These are phyloP conservation scores for Euphonia xanthogaster DNA, from an alignment of 2,797 vertebrate species.

Conservation along the genomic window DNA sequence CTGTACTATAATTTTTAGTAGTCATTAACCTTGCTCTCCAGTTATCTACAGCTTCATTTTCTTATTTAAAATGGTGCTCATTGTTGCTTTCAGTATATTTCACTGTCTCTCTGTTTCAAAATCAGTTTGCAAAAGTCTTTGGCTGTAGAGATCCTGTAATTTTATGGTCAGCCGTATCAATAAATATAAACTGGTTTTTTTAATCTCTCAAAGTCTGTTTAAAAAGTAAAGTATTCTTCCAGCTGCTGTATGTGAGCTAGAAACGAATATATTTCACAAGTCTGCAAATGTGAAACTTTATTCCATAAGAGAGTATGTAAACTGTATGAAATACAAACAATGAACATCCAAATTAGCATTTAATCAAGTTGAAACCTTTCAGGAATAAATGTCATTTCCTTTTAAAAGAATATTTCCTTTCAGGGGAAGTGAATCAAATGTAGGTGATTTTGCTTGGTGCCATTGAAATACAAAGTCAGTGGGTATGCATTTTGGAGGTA, in stretches of 20 bases:
- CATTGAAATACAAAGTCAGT: neutral
- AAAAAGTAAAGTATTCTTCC: neutral
- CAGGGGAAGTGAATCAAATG: neutral
- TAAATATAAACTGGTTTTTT: neutral
- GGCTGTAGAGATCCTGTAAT: neutral
- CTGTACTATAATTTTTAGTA: neutral
- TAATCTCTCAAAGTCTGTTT: neutral
- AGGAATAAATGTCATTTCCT: neutral
- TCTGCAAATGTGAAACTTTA: neutral
- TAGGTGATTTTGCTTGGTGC: neutral
- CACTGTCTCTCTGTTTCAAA: neutral
- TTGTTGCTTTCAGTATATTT: neutral
- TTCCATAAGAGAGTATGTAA: neutral
- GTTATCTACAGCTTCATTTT: neutral
- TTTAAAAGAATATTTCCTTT: neutral
- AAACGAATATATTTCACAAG: neutral
- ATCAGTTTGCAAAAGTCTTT: neutral
- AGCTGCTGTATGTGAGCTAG: neutral
- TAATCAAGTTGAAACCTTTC: neutral
- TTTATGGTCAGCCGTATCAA: neutral
- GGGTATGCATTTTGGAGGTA: neutral
- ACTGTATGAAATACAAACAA: neutral
- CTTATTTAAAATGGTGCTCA: neutral
- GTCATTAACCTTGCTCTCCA: neutral
- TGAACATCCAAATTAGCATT: neutral